These are phyloP conservation scores for Trachops cirrhosus DNA, from an alignment of 2,797 vertebrate species.

Conservation along the genomic window DNA sequence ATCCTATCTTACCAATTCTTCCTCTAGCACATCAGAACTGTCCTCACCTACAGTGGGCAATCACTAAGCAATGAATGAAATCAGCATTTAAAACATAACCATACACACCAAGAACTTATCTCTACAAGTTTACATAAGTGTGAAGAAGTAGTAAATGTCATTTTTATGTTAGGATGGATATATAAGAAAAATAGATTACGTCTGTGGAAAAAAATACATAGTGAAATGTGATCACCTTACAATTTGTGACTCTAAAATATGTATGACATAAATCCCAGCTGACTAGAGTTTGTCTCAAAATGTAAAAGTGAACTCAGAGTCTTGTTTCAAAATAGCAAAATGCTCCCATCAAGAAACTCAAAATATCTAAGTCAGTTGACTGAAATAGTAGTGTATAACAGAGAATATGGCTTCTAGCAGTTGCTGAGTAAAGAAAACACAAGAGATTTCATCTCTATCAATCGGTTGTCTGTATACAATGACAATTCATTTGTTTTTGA, in stretches of 20 bases:
- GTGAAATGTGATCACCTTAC: background rate
- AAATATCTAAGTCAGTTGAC: background rate
- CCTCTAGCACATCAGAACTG: background rate
- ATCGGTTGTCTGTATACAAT: background rate
- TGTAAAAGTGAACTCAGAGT: background rate
- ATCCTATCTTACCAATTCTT: fast-evolving
- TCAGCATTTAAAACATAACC: background rate
- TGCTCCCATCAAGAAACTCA: background rate
- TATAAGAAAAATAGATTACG: background rate
- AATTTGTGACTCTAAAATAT: background rate
- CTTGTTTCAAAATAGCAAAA: background rate
- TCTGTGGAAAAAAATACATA: background rate
- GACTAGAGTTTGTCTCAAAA: background rate
- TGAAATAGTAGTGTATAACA: background rate
- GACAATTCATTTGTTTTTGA: background rate
- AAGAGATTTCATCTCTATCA: background rate
- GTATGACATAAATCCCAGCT: background rate
- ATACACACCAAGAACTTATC: background rate
- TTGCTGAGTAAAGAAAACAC: background rate
- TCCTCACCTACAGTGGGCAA: background rate
- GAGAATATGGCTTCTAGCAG: background rate
- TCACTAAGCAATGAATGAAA: background rate
- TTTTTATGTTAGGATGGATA: background rate
- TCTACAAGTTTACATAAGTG: background rate
- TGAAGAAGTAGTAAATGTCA: background rate